Conservation (phyloP, 1,140 invertebrate species). For the Cephus cinctus region DNA sequence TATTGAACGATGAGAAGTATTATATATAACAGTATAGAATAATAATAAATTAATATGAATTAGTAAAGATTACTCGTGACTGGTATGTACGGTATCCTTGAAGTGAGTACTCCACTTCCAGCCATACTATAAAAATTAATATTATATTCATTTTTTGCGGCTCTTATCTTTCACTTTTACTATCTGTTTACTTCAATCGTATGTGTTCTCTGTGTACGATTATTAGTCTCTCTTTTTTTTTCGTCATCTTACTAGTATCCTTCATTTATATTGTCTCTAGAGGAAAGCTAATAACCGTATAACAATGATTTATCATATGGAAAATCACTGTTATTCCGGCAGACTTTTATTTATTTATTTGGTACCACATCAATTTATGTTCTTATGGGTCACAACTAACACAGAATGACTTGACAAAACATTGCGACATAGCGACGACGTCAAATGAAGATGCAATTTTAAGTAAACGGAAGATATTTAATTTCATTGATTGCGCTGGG, state of each 20-base stretch:
- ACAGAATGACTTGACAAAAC: slow-evolving; percentile 47
- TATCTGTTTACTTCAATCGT: slow-evolving; percentile 10
- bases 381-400: slow-evolving; percentile 46
- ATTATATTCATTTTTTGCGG: slow-evolving; percentile 46
- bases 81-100: slow-evolving; percentile 81
- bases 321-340: slow-evolving; percentile 20
- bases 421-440: slow-evolving; percentile 24
- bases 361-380: slow-evolving; percentile 29
- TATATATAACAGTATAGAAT: slow-evolving; percentile 36
- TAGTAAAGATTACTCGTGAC: slow-evolving; percentile 66
- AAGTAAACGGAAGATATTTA: no score
- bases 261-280: no score
- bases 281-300: background rate
- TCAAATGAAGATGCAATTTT: no score
- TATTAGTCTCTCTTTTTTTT: no score
- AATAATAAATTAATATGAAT: slow-evolving; percentile 42
- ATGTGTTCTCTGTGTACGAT: background rate
- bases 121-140: slow-evolving; percentile 71
- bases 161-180: background rate
- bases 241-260: no score
- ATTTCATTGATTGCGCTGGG: background rate
- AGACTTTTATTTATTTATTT: slow-evolving; percentile 17
- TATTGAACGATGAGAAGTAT: slow-evolving; percentile 40
- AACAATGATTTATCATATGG: slow-evolving; percentile 8
- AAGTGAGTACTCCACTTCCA: slow-evolving; percentile 94